Evolutionary conservation across 2,797 vertebrate genomes (phyloP).

Genomic region (Spheniscus humboldti): DNA sequence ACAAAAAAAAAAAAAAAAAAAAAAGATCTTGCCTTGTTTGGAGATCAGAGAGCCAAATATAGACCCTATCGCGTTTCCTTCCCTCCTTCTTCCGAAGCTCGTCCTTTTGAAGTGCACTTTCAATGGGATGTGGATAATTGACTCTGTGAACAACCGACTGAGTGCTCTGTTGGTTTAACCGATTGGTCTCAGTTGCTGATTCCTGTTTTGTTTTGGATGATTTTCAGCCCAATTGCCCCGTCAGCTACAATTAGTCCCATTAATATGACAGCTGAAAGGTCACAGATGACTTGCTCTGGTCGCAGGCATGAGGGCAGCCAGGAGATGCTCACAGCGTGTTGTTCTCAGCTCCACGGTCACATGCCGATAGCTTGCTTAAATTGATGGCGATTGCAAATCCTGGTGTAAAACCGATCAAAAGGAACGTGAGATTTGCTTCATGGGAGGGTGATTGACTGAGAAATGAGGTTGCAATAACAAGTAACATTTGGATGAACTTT

Average conservation of each 20-base stretch:
- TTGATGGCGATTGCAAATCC: background rate
- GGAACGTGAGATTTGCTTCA: background rate
- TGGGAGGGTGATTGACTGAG: background rate
- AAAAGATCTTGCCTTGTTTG: background rate
- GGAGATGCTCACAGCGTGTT: background rate
- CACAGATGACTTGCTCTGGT: background rate
- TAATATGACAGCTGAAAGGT: slow-evolving; percentile 37
- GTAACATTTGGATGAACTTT: slow-evolving; percentile 26
- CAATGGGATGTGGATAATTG: slow-evolving; percentile 61
- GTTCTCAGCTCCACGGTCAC: fast-evolving
- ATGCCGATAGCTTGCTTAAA: background rate
- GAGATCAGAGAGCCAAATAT: slow-evolving; percentile 56
- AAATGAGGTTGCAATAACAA: background rate
- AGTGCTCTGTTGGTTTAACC: slow-evolving; percentile 42
- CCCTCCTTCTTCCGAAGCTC: slow-evolving; percentile 28
- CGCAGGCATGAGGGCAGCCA: background rate
- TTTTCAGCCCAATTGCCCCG: slow-evolving; percentile 47
- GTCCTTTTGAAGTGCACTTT: slow-evolving; percentile 59
- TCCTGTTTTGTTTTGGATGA: slow-evolving; percentile 56
- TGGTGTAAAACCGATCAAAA: background rate
- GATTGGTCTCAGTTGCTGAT: slow-evolving; percentile 30
- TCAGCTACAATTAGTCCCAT: slow-evolving; percentile 42
- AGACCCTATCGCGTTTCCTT: slow-evolving; percentile 35
- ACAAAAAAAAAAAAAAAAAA: background rate
- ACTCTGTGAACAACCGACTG: background rate